Percentiles rank a stretch among this genome's conserved stretches.
phyloP scores from a whole-genome alignment of 2,797 vertebrate genomes.

The Rhabdophis nuchalis region DNA sequence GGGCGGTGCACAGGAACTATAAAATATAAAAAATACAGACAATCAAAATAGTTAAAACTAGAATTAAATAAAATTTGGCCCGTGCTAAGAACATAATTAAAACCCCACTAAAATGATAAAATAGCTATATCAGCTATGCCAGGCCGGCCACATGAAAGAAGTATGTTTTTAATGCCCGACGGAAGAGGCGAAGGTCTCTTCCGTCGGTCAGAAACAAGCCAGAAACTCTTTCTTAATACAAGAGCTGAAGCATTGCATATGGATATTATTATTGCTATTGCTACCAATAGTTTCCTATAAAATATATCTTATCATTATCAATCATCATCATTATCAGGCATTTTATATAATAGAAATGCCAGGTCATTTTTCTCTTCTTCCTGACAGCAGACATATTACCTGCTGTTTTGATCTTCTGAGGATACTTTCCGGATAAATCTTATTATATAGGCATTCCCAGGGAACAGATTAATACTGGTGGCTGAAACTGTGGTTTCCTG shows the following conservation, averaged over 20 bases:
- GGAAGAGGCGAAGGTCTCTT: too few species aligned
- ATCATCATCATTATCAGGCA: background rate
- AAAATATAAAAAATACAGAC: too few species aligned
- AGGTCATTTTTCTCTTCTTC: background rate
- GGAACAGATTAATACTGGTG: background rate
- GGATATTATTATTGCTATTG: background rate
- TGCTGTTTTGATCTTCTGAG: background rate
- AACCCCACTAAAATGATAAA: too few species aligned
- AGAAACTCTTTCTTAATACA: background rate
- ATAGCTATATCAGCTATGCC: too few species aligned
- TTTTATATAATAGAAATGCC: background rate
- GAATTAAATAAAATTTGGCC: too few species aligned
- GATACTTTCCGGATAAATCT: background rate
- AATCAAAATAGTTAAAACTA: too few species aligned
- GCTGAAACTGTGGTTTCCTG: background rate
- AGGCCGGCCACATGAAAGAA: too few species aligned
- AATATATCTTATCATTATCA: background rate
- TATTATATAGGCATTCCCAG: background rate
- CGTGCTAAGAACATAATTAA: too few species aligned
- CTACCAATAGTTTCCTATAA: background rate
- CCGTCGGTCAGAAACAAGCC: too few species aligned
- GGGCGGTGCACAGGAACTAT: too few species aligned
- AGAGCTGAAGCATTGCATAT: background rate
- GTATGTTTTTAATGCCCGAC: too few species aligned
- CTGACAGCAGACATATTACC: background rate